Percentiles rank a stretch among this genome's conserved stretches.
These are phyloP conservation scores for Perdita meconis DNA, from an alignment of 2,888 invertebrate genomes.

Conservation along the genomic window DNA sequence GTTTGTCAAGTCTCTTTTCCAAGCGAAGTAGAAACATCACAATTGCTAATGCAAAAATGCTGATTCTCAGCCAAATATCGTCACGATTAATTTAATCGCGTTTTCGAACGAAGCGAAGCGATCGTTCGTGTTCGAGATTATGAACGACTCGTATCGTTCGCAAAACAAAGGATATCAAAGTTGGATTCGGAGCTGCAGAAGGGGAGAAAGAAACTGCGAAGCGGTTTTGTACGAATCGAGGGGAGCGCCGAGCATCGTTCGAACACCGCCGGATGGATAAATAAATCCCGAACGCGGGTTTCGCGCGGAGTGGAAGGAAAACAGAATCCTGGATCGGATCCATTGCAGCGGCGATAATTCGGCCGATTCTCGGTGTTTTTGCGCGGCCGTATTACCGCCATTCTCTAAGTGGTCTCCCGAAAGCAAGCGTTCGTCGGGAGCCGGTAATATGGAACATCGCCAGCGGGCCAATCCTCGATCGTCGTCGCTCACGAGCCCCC, in stretches of 20 bases:
- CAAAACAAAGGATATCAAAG: no score
- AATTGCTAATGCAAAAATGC: no score
- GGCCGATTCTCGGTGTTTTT: slow-evolving; percentile 25
- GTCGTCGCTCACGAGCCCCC: slow-evolving; percentile 10
- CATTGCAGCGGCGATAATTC: slow-evolving; percentile 31
- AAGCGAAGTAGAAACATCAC: no score
- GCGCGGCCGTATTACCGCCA: slow-evolving; percentile 17
- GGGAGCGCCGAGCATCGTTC: not conserved
- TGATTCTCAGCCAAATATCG: no score
- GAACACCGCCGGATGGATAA: slow-evolving; percentile 8
- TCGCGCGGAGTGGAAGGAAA: not conserved
- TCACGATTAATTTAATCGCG: no score
- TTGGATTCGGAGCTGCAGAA: no score
- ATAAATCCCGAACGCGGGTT: not conserved
- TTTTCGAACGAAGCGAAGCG: no score
- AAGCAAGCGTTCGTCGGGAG: slow-evolving; percentile 11
- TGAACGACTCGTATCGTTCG: no score
- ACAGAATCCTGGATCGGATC: slow-evolving; percentile 12
- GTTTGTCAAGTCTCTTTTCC: no score
- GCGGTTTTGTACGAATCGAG: not conserved
- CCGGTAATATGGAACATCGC: slow-evolving; percentile 48
- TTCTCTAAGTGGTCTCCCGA: slow-evolving; percentile 27
- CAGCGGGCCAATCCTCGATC: slow-evolving; percentile 47
- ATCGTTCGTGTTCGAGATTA: no score
- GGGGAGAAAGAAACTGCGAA: no score